Evolutionary conservation across 1,140 invertebrate species (phyloP), one percentile per base, ranked within the genome.

Genomic region (Mylabris phalerata): DNA sequence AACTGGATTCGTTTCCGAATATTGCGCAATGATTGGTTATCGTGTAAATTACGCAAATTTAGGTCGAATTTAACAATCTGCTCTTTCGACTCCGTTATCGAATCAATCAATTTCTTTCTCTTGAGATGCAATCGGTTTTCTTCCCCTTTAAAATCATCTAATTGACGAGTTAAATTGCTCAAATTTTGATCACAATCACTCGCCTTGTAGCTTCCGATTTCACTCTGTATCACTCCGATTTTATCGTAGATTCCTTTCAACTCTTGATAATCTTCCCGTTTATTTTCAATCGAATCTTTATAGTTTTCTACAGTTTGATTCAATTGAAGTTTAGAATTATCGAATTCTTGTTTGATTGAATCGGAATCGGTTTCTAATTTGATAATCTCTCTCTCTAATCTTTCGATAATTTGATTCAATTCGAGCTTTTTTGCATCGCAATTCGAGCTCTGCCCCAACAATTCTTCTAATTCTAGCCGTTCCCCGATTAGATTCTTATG

Each of bases 201-300:
- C 24, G 52, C 45, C 24, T 51, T 42, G 41, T 68, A 69, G 32
- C 46, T 9, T 24, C 63, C 54, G n/a, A 71, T 66, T 52, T 50
- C 44, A 2, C 41, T 59, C 32, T 68, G 64, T 11, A 68, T 45
- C 50, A 71, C 69, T 4, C 61, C 11, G 10, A 71, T 64, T 9
- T 66, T 58, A n/a, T 63, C 60, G 9, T 68, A 46, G 1, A 62
- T n/a, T 9, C 55, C 58, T 6, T 73, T 75, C 54, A 75, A 71
- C 67, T 66, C 51, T 46, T 71, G 59, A 72, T 77, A 39, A 50
- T 66, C 46, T 7, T 54, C 13, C 9, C 58, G 19, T 32, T 45
- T 44, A 73, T 75, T 38, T 68, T 73, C 59, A 71, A 71, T 2
- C 74, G 64, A 7, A 72, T 73, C 32, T 48, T 58, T 63, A 24